Base-by-base conservation (phyloP, 2,113 vertebrate genomes). In the Pogona vitticeps region DNA sequence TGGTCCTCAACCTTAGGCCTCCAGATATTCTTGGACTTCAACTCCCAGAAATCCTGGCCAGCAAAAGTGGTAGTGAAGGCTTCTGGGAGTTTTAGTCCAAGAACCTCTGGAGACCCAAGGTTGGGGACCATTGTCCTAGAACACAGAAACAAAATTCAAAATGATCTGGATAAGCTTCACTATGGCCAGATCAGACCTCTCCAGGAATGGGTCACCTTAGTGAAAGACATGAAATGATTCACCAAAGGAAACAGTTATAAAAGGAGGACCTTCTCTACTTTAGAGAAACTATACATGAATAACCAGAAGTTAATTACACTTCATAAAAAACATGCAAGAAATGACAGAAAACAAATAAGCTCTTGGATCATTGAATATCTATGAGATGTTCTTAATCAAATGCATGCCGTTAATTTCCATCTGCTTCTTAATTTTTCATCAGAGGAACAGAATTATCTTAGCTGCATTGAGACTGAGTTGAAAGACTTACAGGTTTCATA, bases 361-460 rank as follows among this genome's bases (percentile, higher is more conserved):
- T 83, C 52, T 89, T 65, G 58, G 26, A 77, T 94, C 73, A 90
- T 20, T 77, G 1, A 72, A 84, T 90, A 6, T 84, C 20, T 42
- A 68, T 71, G 21, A 40, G 80, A 80, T 86, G 31, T 61, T 93
- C 76, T 90, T 76, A 87, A 76, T 91, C 86, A 93, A 92, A 93
- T 86, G 1, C 2, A 42, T 20, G 75, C 58, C 65, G 31, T 85
- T 95, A 84, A 89, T 93, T 94, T 87, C 8, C 13, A 84, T 80
- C 3, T 88, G 17, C 28, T 33, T 85, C 68, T 84, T 80, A 81
- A 59, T 84, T 87, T 86, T 42, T 3, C 81, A 85, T 87, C 12
- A 94, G 56, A 91, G 26, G 20, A 89, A 78, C 46, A 86, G 61
- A 86, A 80, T 89, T 91, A 83, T 81, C 9, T 89, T 76, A 90